Conservation (phyloP, 2,797 vertebrate genomes). For the Pseudochirops corinnae region DNA sequence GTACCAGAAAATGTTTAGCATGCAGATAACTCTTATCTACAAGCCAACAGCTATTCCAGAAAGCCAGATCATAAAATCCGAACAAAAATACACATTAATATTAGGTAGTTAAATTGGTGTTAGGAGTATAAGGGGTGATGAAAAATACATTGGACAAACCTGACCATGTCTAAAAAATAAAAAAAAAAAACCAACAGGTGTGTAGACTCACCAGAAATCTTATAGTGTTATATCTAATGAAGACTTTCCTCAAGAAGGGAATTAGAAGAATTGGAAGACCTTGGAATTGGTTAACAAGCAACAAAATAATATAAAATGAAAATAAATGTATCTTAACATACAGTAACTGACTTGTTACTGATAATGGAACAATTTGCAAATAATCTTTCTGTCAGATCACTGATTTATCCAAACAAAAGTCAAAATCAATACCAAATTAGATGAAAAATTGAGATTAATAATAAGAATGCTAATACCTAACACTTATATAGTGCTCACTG, state of each 20-base stretch:
- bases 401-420: not conserved
- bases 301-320: not conserved
- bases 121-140: not conserved
- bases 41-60: not conserved
- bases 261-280: not conserved
- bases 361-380: not conserved
- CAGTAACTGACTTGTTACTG: not conserved
- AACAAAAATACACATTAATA: not conserved
- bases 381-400: not conserved
- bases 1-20: not conserved
- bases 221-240: not conserved
- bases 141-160: not conserved
- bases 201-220: not conserved
- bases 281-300: not conserved
- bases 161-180: not conserved
- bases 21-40: not conserved
- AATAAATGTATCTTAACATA: not conserved
- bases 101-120: not conserved
- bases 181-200: not conserved
- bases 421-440: not conserved
- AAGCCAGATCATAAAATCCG: not conserved
- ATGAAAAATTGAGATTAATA: not conserved
- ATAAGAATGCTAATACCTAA: not conserved
- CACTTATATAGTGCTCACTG: not conserved
- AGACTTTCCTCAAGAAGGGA: not conserved